Percentiles rank a stretch among this genome's conserved stretches.
phyloP scores from a whole-genome alignment of 2,797 vertebrate species.

The Enteromius fasciolatus region DNA sequence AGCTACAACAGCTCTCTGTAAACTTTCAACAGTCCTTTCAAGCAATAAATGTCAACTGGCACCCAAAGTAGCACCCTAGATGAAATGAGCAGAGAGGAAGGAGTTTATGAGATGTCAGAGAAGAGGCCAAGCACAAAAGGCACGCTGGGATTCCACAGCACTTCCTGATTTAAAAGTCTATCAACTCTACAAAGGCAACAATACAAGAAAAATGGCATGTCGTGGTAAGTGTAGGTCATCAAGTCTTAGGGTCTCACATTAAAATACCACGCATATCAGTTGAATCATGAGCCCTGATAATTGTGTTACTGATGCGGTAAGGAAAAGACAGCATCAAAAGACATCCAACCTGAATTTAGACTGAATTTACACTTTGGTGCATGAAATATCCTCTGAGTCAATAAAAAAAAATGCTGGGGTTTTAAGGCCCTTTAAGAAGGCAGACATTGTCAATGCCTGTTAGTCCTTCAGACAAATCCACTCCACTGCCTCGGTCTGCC shows the following conservation, averaged over 20 bases:
- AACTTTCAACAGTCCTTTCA: conserved; percentile 31
- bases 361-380: conserved; percentile 40
- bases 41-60: conserved; percentile 25
- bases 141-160: conserved; percentile 30
- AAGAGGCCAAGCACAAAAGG: conserved; percentile 26
- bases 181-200: conserved; percentile 9
- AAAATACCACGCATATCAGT: neutral
- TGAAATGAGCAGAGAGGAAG: neutral
- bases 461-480: conserved; percentile 23
- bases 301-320: neutral
- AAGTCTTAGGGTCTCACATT: conserved; percentile 1
- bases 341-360: neutral
- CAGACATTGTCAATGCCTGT: neutral
- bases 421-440: conserved; percentile 29
- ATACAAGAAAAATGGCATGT: neutral
- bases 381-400: conserved; percentile 31
- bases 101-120: conserved; percentile 20
- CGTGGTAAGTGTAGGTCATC: neutral
- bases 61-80: conserved; percentile 21
- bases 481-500: neutral
- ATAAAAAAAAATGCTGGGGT: conserved; percentile 7
- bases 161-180: conserved; percentile 38
- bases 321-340: conserved; percentile 13
- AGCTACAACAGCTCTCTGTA: conserved; percentile 23
- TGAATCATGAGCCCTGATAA: neutral